Conservation (phyloP, 1,140 invertebrate genomes). For the Stenopsyche tienmushanensis region DNA sequence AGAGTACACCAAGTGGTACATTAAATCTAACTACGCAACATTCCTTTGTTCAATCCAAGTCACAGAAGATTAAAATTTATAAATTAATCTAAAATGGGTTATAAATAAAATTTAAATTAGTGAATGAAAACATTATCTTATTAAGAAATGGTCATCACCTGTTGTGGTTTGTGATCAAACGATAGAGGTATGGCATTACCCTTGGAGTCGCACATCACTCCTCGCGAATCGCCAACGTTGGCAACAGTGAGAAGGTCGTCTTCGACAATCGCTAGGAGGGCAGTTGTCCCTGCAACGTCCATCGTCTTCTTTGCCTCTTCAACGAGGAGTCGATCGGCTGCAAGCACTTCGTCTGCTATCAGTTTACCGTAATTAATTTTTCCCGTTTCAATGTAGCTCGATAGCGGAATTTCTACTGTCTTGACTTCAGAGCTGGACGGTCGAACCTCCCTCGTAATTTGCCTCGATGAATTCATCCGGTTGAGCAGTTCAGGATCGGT, state of each 20-base stretch:
- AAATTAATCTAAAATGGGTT: not conserved
- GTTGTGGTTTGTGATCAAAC: constrained; percentile 95
- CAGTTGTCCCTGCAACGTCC: constrained; percentile 92
- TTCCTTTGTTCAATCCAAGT: constrained; percentile 5
- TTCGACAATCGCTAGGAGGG: constrained; percentile 83
- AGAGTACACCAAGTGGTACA: too few species aligned
- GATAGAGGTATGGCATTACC: constrained; percentile 90
- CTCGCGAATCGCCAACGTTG: constrained; percentile 94
- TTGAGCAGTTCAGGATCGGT: constrained; percentile 68
- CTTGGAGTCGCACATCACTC: constrained; percentile 89
- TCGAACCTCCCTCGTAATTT: constrained; percentile 58
- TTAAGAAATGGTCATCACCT: constrained; percentile 62
- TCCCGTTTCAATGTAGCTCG: constrained; percentile 66
- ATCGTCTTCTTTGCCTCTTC: constrained; percentile 77
- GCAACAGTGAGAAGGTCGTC: constrained; percentile 83
- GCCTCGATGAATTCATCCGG: constrained; percentile 63
- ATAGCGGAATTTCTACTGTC: constrained; percentile 47
- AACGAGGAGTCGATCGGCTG: constrained; percentile 76
- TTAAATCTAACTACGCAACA: too few species aligned
- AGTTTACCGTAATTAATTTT: constrained; percentile 77
- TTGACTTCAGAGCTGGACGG: constrained; percentile 41
- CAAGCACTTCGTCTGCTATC: constrained; percentile 82
- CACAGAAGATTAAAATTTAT: too few species aligned
- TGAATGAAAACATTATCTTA: not conserved
- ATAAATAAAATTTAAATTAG: constrained; percentile 1